Percentiles rank a stretch among this genome's conserved stretches.
Conservation (phyloP, 2,888 invertebrate species). For the Aricia artaxerxes region DNA sequence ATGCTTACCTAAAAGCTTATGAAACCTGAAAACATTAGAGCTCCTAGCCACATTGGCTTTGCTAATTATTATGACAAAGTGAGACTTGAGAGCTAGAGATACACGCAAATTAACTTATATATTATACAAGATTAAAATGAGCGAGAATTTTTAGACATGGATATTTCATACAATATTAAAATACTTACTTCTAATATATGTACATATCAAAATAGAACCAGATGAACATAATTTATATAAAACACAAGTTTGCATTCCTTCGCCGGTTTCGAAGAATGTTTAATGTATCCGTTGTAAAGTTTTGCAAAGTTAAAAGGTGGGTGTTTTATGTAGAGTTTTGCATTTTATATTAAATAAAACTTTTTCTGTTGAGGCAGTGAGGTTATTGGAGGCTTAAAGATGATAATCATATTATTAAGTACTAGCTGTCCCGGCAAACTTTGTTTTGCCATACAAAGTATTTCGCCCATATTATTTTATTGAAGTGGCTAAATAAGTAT, state of each 20-base stretch:
- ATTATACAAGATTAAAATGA: neutral
- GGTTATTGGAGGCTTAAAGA: neutral
- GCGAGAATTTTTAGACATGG: neutral
- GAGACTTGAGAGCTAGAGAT: neutral
- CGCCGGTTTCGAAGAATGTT: neutral
- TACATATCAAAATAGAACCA: neutral
- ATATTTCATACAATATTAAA: neutral
- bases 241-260: neutral
- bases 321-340: neutral
- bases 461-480: too few species aligned
- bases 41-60: too few species aligned
- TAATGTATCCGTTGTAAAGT: neutral
- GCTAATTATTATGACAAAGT: too few species aligned
- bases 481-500: too few species aligned
- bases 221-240: slow-evolving; percentile 16
- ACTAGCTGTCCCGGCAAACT: too few species aligned
- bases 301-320: slow-evolving; percentile 6
- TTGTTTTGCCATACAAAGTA: too few species aligned
- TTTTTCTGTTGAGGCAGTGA: neutral
- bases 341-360: neutral
- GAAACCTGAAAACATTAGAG: too few species aligned
- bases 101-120: neutral
- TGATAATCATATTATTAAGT: too few species aligned
- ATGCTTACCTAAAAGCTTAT: too few species aligned
- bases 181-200: neutral